Evolutionary conservation across 2,888 invertebrate genomes (phyloP).

Genomic region (Yponomeuta malinellus): DNA sequence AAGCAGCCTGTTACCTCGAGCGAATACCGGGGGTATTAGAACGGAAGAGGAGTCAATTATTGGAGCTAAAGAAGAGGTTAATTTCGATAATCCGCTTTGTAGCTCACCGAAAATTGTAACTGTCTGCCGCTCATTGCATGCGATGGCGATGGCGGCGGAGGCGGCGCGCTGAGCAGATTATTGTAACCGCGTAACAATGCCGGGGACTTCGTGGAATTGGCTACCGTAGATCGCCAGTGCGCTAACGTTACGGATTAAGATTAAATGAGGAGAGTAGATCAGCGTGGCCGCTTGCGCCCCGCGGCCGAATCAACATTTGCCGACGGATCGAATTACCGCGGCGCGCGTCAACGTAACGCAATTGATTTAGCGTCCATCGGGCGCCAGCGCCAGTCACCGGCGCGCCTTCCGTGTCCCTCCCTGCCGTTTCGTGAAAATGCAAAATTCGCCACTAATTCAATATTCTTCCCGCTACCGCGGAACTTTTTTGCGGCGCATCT

Average conservation of each 20-base stretch:
- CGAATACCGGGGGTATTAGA: slow-evolving; percentile 27
- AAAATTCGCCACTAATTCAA: slow-evolving; percentile 63
- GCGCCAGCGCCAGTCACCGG: slow-evolving; percentile 29
- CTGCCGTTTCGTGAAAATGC: slow-evolving; percentile 38
- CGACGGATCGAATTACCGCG: slow-evolving; percentile 67
- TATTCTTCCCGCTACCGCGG: slow-evolving; percentile 37
- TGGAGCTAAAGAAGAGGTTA: slow-evolving; percentile 60
- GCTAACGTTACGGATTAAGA: slow-evolving; percentile 18
- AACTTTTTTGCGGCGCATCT: slow-evolving; percentile 6
- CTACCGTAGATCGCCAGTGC: neutral
- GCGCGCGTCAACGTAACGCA: slow-evolving; percentile 61
- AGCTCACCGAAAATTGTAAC: slow-evolving; percentile 41
- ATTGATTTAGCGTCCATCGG: slow-evolving; percentile 63
- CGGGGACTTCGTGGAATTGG: neutral
- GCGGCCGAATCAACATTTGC: slow-evolving; percentile 72
- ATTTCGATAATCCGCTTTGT: slow-evolving; percentile 67
- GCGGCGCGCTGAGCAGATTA: slow-evolving; percentile 20
- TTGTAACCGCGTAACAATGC: slow-evolving; percentile 19
- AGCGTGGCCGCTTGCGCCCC: slow-evolving; percentile 44
- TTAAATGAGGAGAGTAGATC: slow-evolving; percentile 41
- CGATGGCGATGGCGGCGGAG: slow-evolving; percentile 18
- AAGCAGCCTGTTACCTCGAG: slow-evolving; percentile 17
- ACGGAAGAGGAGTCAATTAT: slow-evolving; percentile 56
- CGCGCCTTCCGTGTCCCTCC: slow-evolving; percentile 53
- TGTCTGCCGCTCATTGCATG: slow-evolving; percentile 20